Evolutionary conservation across 2,888 invertebrate genomes (phyloP).

Genomic region (Drosophila colorata): DNA sequence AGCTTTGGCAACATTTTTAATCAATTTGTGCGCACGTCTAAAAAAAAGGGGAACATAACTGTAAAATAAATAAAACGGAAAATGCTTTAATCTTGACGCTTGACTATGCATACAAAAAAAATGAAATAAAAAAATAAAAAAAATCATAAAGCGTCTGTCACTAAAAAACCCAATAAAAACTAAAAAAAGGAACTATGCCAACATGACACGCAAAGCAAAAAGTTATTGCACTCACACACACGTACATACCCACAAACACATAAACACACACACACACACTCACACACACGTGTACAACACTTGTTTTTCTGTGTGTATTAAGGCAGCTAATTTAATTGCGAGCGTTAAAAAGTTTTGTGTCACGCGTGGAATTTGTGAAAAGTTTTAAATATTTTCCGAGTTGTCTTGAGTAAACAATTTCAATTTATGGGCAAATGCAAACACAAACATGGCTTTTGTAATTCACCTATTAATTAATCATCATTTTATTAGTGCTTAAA

Average conservation of each 20-base stretch:
- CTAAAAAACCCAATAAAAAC: slow-evolving; percentile 6
- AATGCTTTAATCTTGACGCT: slow-evolving; percentile 51
- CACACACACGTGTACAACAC: not conserved
- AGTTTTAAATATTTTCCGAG: slow-evolving; percentile 40
- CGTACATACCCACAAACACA: slow-evolving; percentile 2
- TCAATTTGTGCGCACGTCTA: slow-evolving; percentile 56
- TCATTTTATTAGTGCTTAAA: slow-evolving; percentile 8
- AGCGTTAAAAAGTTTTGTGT: slow-evolving; percentile 62
- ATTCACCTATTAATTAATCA: slow-evolving; percentile 30
- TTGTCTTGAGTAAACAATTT: slow-evolving; percentile 40
- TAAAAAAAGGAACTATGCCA: slow-evolving; percentile 44
- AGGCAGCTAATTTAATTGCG: slow-evolving; percentile 71
- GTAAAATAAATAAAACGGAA: slow-evolving; percentile 55
- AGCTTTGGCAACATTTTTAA: slow-evolving; percentile 67
- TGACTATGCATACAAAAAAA: slow-evolving; percentile 5
- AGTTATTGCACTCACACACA: slow-evolving; percentile 29
- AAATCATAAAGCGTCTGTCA: slow-evolving; percentile 5
- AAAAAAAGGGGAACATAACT: slow-evolving; percentile 9
- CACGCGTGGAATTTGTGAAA: slow-evolving; percentile 61
- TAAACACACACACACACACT: not conserved
- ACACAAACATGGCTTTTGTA: slow-evolving; percentile 13
- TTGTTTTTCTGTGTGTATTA: slow-evolving; percentile 17
- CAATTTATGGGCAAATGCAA: slow-evolving; percentile 31
- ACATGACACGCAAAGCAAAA: slow-evolving; percentile 46
- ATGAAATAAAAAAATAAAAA: slow-evolving; percentile 23